phyloP scores from a whole-genome alignment of 1,140 invertebrate genomes.

The Penaeus japonicus region DNA sequence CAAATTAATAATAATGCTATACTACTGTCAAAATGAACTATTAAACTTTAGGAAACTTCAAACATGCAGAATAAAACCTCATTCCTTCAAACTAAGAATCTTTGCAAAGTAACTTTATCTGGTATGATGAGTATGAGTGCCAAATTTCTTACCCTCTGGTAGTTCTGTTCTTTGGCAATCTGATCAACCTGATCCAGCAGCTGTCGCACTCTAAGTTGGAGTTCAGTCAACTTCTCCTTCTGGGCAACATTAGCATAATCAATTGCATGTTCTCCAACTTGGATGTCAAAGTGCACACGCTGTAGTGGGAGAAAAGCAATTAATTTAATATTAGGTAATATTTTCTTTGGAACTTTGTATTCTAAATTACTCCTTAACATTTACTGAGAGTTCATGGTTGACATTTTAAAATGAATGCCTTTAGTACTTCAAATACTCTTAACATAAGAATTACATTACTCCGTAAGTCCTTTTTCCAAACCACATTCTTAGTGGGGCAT shows the following conservation, averaged over 20 bases:
- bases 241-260: conserved; percentile 98
- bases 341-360: too few species aligned
- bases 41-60: conserved; percentile 6
- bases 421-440: too few species aligned
- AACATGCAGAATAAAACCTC: too few species aligned
- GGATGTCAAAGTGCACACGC: conserved; percentile 96
- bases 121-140: background rate
- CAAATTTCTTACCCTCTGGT: conserved; percentile 84
- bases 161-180: conserved; percentile 99
- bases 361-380: too few species aligned
- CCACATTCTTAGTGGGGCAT: too few species aligned
- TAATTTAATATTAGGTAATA: too few species aligned
- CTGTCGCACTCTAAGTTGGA: conserved; percentile 94
- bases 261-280: conserved; percentile 98
- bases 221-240: conserved; percentile 95
- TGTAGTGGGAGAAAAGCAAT: conserved; percentile 64
- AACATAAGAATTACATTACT: too few species aligned
- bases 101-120: background rate
- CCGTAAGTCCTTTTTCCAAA: too few species aligned
- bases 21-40: background rate
- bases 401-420: too few species aligned
- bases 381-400: too few species aligned
- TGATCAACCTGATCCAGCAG: conserved; percentile 98
- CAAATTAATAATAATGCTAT: background rate
- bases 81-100: too few species aligned